Conservation (phyloP, 2,888 invertebrate species). For the Fabriciana adippe region DNA sequence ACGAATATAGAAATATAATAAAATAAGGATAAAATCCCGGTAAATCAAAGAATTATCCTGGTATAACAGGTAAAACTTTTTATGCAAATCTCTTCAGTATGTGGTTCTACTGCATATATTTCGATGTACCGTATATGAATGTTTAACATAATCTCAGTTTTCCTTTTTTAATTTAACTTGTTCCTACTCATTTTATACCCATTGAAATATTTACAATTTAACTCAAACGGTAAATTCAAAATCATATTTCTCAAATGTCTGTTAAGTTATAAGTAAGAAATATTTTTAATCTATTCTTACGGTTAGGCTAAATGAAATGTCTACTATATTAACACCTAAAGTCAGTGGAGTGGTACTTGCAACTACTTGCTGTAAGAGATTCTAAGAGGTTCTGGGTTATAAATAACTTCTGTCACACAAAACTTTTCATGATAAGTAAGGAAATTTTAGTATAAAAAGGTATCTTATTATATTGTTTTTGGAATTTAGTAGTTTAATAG, state of each 20-base stretch:
- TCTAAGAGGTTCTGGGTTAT: slow-evolving; percentile 7
- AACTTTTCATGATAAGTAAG: slow-evolving; percentile 12
- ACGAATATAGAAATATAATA: too few species aligned
- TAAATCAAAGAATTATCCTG: too few species aligned
- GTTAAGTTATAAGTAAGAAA: neutral
- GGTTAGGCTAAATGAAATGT: slow-evolving; percentile 6
- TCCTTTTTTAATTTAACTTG: too few species aligned
- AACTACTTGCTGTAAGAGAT: slow-evolving; percentile 16
- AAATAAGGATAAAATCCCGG: too few species aligned
- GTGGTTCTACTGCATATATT: too few species aligned
- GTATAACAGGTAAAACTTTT: too few species aligned
- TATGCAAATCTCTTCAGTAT: too few species aligned
- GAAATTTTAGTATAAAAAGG: slow-evolving; percentile 1
- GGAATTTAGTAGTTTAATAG: neutral
- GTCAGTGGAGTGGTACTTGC: slow-evolving; percentile 11
- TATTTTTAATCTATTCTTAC: neutral
- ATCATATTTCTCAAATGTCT: neutral
- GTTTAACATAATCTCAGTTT: too few species aligned
- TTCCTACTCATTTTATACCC: too few species aligned
- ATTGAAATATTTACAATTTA: too few species aligned
- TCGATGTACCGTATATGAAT: too few species aligned
- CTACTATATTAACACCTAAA: slow-evolving; percentile 16
- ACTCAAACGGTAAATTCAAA: neutral
- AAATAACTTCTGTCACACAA: slow-evolving; percentile 17
- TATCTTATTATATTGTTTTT: neutral